These are phyloP conservation scores for Bergia sp. DNA, from an alignment of 92 coral and sea anemone species.

Conservation along the genomic window DNA sequence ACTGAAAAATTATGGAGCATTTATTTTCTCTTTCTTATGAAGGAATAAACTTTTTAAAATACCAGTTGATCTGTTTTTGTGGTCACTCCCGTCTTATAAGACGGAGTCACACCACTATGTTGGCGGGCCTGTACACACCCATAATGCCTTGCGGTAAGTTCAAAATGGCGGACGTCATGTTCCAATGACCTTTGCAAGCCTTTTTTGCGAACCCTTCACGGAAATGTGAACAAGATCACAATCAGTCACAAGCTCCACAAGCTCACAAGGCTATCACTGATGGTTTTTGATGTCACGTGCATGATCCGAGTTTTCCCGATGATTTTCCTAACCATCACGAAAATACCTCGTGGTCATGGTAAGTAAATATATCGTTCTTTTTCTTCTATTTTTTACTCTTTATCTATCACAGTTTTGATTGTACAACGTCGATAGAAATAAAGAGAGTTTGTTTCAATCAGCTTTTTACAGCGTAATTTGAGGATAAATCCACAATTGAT, in stretches of 20 bases:
- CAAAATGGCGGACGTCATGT: not conserved
- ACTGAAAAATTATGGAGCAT: too few species aligned
- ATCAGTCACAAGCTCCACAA: not conserved
- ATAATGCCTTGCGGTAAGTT: not conserved
- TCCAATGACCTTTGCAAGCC: not conserved
- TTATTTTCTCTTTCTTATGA: not conserved
- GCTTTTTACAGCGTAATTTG: conserved; percentile 10
- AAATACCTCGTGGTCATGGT: conserved; percentile 7
- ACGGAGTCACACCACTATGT: not conserved
- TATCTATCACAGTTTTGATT: not conserved
- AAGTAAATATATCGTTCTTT: not conserved
- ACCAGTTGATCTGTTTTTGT: not conserved
- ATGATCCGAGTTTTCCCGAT: not conserved
- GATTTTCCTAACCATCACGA: conserved; percentile 12
- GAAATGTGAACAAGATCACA: not conserved
- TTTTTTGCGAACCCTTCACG: conserved; percentile 1
- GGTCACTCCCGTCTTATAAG: too few species aligned
- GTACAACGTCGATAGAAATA: conserved; percentile 8
- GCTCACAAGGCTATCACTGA: not conserved
- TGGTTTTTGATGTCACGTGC: not conserved
- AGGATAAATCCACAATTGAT: not conserved
- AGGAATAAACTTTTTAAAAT: not conserved
- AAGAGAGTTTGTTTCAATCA: not conserved
- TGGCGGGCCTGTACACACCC: not conserved
- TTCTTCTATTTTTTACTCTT: not conserved